Base-by-base conservation (phyloP, 1,140 invertebrate species). In the Sweltsa coloradensis region DNA sequence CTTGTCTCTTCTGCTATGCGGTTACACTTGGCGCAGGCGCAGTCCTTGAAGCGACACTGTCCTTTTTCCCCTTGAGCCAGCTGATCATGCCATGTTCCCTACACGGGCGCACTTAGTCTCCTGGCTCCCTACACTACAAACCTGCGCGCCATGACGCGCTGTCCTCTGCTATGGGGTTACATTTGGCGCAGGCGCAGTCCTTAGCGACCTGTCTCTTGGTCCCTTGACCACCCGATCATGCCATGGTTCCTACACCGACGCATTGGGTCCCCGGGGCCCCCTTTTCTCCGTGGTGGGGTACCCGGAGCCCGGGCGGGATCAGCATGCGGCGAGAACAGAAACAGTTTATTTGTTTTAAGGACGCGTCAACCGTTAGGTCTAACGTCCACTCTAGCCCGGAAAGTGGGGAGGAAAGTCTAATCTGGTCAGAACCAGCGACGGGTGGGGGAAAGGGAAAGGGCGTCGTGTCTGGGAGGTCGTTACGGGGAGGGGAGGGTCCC, bases 71-170 rank as follows among this genome's bases (percentile, higher is more conserved):
- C 55, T 94, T 83, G 23, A 97, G 65, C 66, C 90, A 93, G 0
- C 89, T 93, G 50, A 96, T 95, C 44, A 95, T 79, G 0, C 92
- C 92, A 62, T 97, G 94, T 65, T 97, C 97, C 39, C 92, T 70
- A 60, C 93, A 97, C 94, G 73, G 1, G 93, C 93, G 65, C 93
- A 97, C 65, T 96, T 97, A 2, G 93, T n/a, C n/a, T n/a, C n/a
- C n/a, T n/a, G n/a, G n/a, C n/a, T n/a, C n/a, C n/a, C n/a, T n/a
- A n/a, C n/a, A n/a, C n/a, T n/a, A n/a, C n/a, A n/a, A n/a, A 47
- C 46, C 46, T 47, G 46, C 7, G 46, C 90, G 93, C 34, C 69
- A 65, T 43, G 76, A 47, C 1, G 55, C 55, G 7, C 55, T 55
- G 25, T 47, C 41, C 44, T 57, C 55, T 14, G 55, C 55, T 16